Base-by-base conservation (phyloP, 2,113 vertebrate genomes). In the Dasypus novemcinctus region DNA sequence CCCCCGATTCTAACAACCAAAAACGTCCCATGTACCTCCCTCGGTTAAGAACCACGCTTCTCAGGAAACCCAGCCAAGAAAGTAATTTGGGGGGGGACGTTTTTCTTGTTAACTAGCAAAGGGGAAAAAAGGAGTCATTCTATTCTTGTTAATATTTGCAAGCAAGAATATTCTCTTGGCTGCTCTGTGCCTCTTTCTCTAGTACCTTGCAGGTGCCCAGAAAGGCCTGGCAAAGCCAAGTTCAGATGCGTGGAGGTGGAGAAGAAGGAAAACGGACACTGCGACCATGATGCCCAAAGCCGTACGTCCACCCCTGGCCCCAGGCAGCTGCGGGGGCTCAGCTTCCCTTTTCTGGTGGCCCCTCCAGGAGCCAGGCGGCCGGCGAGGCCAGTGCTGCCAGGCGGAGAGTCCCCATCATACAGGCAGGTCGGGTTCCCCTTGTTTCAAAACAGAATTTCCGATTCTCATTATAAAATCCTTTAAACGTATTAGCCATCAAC, bases 211-310 rank as follows among this genome's bases (percentile, higher is more conserved):
- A 14, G 11, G 23, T 14, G 29, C 17, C 41, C 66, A 27, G 68
- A 6, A 36, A 75, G 59, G 5, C 14, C 11, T 5, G 23, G 54
- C 17, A 31, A 49, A 15, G 21, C 52, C 1, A 1, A 38, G 11
- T 33, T 10, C 29, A 23, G 43, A 54, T 0, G 3, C 76, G 18
- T 7, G 25, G 68, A 49, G 68, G 81, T 2, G 7, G 75, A 33
- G 17, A 46, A 17, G 46, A 41, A 5, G 27, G 14, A 10, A 9
- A 15, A 12, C 9, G 23, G 38, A 23, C 4, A 2, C 2, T 27
- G 33, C 0, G 0, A 11, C 4, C 27, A 0, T 0, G 3, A 33
- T 0, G 8, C 25, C 46, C 7, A 4, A 21, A 36, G 57, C 43
- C 3, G 0, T 41, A 7, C 1, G 14, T 21, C 36, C 33, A 5